These are phyloP conservation scores for Drosophila subobscura DNA, from an alignment of 1,140 invertebrate species.

Conservation along the genomic window DNA sequence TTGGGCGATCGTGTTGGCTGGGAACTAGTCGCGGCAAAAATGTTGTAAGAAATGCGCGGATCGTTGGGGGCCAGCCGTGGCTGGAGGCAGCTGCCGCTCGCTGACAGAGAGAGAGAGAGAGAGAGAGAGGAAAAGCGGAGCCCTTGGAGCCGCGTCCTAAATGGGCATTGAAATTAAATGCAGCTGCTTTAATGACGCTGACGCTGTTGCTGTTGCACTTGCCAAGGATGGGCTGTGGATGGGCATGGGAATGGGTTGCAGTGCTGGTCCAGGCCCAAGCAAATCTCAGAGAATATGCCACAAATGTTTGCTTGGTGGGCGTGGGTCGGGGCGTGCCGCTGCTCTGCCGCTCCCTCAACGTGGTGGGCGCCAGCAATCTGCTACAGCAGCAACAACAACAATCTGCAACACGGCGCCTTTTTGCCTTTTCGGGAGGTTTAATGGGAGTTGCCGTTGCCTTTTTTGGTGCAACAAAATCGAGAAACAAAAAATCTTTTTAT, in stretches of 20 bases:
- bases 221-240: neutral
- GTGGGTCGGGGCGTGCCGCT: constrained; percentile 61
- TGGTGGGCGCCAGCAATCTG: constrained; percentile 69
- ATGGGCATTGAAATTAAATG: constrained; percentile 82
- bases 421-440: constrained; percentile 79
- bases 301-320: constrained; percentile 52
- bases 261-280: constrained; percentile 38
- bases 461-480: constrained; percentile 80
- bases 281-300: constrained; percentile 69
- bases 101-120: constrained; percentile 5
- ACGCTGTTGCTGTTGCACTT: constrained; percentile 12
- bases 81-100: constrained; percentile 52
- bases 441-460: constrained; percentile 81
- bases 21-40: constrained; percentile 76
- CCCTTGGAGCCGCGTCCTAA: constrained; percentile 55
- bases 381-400: constrained; percentile 36
- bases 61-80: constrained; percentile 4
- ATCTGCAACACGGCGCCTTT: constrained; percentile 51
- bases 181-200: constrained; percentile 78
- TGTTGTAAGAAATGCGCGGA: constrained; percentile 78
- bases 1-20: constrained; percentile 46
- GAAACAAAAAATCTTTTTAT: constrained; percentile 74
- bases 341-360: constrained; percentile 42
- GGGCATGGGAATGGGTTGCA: neutral
- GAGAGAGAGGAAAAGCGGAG: constrained; percentile 37